Evolutionary conservation across 2,113 vertebrate genomes (phyloP), one percentile per base, ranked within the genome.

Genomic region (Planiliza haematocheilus): DNA sequence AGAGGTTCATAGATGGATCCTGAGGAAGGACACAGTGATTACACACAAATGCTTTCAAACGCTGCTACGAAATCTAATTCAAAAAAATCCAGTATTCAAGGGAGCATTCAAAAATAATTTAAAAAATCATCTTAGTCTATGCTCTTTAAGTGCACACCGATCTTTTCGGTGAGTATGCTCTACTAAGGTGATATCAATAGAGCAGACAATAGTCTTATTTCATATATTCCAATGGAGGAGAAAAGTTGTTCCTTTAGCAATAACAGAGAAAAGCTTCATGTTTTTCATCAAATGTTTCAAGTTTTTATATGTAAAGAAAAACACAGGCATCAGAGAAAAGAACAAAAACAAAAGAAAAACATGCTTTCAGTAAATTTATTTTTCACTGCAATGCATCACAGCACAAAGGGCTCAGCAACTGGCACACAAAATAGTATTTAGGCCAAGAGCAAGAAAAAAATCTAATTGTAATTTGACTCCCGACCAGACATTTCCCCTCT

Each of bases 1-100:
- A 98, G 92, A 38, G 97, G 97, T 92, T 99, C 98, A 93, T 99
- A 99, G 83, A 99, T 96, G 65, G 98, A 99, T 62, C 93, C 97
- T 99, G 88, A 86, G 77, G 82, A 78, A 70, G n/a, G 24, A 66
- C 24, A 72, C 1, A 49, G 16, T 2, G 49, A 46, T 87, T 82
- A 83, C 18, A 71, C 34, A 56, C 42, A 48, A n/a, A 46, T n/a
- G 34, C 13, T 17, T 17, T 0, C n/a, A 46, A 9, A 61, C 66
- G 30, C 4, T 13, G 37, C 11, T 14, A 49, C 36, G 3, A 2
- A 55, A 14, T 10, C 38, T 11, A 1, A 36, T 59, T 50, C 34
- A 0, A 10, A 20, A 39, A 76, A 39, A 2, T 4, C 21, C 0
- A 10, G 4, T 52, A 41, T 1, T 53, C n/a, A 17, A 53, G 21